Percentiles rank a stretch among this genome's conserved stretches.
Conservation (phyloP, 2,888 invertebrate genomes). For the Callimorpha dominula region DNA sequence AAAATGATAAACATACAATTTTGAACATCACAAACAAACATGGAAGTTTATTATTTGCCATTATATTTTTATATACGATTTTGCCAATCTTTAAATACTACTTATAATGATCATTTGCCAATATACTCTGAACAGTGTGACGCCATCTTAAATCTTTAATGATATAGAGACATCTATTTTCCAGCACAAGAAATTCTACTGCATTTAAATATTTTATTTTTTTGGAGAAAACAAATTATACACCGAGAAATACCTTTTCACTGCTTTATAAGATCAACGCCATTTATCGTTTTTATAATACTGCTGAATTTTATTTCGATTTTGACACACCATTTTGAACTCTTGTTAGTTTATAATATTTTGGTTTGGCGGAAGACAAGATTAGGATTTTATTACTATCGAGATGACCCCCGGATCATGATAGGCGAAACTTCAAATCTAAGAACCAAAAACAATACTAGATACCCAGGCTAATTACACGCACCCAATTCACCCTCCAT, state of each 20-base stretch:
- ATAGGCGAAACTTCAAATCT: slow-evolving; percentile 3
- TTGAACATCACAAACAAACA: slow-evolving; percentile 30
- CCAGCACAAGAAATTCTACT: slow-evolving; percentile 2
- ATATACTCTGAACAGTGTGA: background rate
- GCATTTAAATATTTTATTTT: background rate
- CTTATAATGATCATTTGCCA: background rate
- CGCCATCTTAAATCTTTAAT: background rate
- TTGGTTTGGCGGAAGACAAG: slow-evolving; percentile 18
- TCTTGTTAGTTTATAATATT: slow-evolving; percentile 13
- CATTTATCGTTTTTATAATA: slow-evolving; percentile 12
- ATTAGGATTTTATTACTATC: background rate
- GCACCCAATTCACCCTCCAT: background rate
- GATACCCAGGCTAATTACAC: background rate
- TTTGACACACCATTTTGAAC: slow-evolving; percentile 55
- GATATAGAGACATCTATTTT: slow-evolving; percentile 11
- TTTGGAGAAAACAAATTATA: background rate
- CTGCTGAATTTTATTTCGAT: slow-evolving; percentile 25
- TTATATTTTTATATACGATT: slow-evolving; percentile 25
- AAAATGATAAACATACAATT: slow-evolving; percentile 3
- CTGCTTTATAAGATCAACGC: background rate
- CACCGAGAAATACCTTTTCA: background rate
- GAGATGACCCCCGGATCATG: background rate
- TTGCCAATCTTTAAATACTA: slow-evolving; percentile 1
- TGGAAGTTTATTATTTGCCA: slow-evolving; percentile 51
- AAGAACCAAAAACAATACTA: background rate